Evolutionary conservation across 30 jellyfish, hydroid and myxozoan species (phyloP).

Genomic region (Rhopilema esculentum): DNA sequence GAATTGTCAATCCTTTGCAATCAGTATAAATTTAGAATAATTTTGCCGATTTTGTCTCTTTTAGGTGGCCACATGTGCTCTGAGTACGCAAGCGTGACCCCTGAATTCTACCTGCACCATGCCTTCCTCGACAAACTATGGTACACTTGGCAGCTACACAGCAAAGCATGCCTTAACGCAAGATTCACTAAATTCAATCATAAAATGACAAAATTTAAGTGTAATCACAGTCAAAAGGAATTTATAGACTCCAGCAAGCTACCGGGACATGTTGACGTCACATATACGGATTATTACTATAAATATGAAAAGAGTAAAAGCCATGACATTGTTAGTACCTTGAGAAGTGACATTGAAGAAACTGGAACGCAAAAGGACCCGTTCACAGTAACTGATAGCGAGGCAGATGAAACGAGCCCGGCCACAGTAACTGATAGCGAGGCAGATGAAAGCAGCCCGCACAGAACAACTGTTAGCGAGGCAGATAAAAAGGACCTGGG

Average conservation of each 20-base stretch:
- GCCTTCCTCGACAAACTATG: constrained; percentile 72
- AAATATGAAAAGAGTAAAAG: background rate
- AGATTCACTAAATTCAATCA: constrained; percentile 9
- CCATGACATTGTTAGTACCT: background rate
- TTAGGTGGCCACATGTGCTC: constrained; percentile 85
- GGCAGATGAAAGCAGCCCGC: too few relatives aligned
- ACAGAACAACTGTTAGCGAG: too few relatives aligned
- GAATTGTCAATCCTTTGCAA: too few relatives aligned
- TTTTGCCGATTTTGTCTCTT: too few relatives aligned
- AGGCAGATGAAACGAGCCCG: too few relatives aligned
- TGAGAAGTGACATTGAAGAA: too few relatives aligned
- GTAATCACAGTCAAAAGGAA: constrained; percentile 46
- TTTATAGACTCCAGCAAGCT: constrained; percentile 25
- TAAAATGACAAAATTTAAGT: constrained; percentile 36
- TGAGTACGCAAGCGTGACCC: constrained; percentile 64
- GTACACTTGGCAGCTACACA: constrained; percentile 72
- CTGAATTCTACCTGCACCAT: constrained; percentile 76
- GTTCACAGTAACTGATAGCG: too few relatives aligned
- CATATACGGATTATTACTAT: constrained; percentile 54
- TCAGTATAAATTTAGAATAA: too few relatives aligned
- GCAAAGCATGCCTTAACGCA: constrained; percentile 40
- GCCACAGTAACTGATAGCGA: too few relatives aligned
- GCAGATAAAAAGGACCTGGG: too few relatives aligned
- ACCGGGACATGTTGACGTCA: constrained; percentile 53
- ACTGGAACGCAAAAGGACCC: too few relatives aligned